Conservation (phyloP, 2,888 invertebrate genomes). For the Dicycla oo region DNA sequence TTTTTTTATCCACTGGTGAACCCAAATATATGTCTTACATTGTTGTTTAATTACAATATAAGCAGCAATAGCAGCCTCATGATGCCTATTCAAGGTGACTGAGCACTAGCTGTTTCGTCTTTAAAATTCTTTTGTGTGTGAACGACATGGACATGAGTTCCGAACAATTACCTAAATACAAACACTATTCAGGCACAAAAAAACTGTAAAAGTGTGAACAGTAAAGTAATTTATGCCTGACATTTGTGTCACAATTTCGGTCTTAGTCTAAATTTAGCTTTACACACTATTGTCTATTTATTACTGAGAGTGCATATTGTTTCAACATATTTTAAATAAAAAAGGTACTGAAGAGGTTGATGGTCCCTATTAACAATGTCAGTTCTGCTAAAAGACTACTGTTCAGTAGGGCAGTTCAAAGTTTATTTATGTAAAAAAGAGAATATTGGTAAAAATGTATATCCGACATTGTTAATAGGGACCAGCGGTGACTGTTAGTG, state of each 20-base stretch:
- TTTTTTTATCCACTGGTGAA: neutral
- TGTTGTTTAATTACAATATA: neutral
- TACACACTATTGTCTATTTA: neutral
- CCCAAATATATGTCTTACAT: neutral
- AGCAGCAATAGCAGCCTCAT: neutral
- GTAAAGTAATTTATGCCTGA: too few species aligned
- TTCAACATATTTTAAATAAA: constrained; percentile 1
- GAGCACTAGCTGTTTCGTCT: neutral
- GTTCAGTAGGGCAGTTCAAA: too few species aligned
- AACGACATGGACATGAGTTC: neutral
- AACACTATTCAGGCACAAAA: neutral
- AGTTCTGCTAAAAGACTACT: too few species aligned
- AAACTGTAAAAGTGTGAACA: neutral
- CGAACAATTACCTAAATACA: neutral
- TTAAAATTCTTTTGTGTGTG: neutral
- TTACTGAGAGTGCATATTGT: neutral
- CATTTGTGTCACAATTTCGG: neutral
- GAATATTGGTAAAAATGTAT: too few species aligned
- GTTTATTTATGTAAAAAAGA: too few species aligned
- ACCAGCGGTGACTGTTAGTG: constrained; percentile 60
- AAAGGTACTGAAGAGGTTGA: constrained; percentile 12
- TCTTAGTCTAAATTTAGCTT: constrained; percentile 8
- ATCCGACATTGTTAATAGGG: too few species aligned
- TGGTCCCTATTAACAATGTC: too few species aligned
- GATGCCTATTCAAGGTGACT: neutral